A percentile compares a stretch with the other conserved stretches of the same genome.
Evolutionary conservation across 2,797 vertebrate genomes (phyloP).

Genomic region (Thripadectes ignobilis): DNA sequence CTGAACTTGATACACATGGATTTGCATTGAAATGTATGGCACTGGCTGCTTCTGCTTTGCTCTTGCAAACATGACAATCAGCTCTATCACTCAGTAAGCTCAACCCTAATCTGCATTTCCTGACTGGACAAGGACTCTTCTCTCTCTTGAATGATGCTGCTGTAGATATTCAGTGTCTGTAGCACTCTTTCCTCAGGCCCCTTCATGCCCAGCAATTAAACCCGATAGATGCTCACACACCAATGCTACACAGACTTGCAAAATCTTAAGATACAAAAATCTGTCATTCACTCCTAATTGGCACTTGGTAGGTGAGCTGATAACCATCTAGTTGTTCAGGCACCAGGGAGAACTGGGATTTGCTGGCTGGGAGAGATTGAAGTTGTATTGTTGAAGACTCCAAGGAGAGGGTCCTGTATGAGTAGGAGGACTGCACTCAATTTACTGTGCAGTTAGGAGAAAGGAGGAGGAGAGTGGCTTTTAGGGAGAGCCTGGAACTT

Average conservation of each 20-base stretch:
- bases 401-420: background rate
- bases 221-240: background rate
- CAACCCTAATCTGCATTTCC: background rate
- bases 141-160: background rate
- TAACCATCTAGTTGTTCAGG: background rate
- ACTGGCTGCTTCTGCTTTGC: background rate
- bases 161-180: background rate
- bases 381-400: background rate
- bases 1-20: background rate
- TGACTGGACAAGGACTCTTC: background rate
- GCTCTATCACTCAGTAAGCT: background rate
- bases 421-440: background rate
- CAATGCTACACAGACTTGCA: background rate
- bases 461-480: background rate
- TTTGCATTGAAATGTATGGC: background rate
- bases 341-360: background rate
- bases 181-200: background rate
- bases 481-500: background rate
- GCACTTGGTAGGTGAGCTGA: background rate
- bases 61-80: background rate
- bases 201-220: background rate
- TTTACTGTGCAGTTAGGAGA: background rate
- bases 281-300: background rate
- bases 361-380: background rate
- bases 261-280: background rate